These are phyloP conservation scores for Chrysomela aeneicollis DNA, from an alignment of 2,888 invertebrate genomes.

Conservation along the genomic window DNA sequence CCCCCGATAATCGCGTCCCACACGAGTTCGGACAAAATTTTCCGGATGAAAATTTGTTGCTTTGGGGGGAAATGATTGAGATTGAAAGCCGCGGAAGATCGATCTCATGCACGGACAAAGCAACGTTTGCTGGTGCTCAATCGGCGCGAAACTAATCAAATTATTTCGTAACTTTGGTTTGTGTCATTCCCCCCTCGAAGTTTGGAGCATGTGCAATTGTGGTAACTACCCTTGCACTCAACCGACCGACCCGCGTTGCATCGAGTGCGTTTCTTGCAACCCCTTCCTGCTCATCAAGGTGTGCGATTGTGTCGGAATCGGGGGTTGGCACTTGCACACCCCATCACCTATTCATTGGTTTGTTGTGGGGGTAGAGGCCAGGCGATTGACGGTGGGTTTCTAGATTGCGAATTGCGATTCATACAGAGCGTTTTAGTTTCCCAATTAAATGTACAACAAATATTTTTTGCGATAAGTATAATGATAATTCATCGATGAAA, in stretches of 20 bases:
- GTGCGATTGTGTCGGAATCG: constrained; percentile 5
- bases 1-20: too few species aligned
- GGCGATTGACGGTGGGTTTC: too few species aligned
- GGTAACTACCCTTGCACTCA: constrained; percentile 11
- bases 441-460: too few species aligned
- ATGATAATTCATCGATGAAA: not conserved
- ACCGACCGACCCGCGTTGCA: constrained; percentile 26
- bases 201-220: constrained; percentile 59
- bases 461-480: too few species aligned
- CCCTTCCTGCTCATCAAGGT: constrained; percentile 5
- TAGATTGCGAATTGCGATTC: too few species aligned
- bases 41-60: too few species aligned
- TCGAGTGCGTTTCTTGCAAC: constrained; percentile 43
- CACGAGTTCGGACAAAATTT: too few species aligned
- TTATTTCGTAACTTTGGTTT: constrained; percentile 57
- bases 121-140: constrained; percentile 35
- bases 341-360: too few species aligned
- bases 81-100: not conserved
- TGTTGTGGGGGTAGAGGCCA: too few species aligned
- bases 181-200: constrained; percentile 49
- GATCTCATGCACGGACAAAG: too few species aligned
- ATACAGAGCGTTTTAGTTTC: too few species aligned
- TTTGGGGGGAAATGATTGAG: too few species aligned
- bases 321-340: not conserved
- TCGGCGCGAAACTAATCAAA: constrained; percentile 57